A percentile compares a stretch with the other conserved stretches of the same genome.
These are phyloP conservation scores for Danio aesculapii DNA, from an alignment of 2,797 vertebrate species.

Conservation along the genomic window DNA sequence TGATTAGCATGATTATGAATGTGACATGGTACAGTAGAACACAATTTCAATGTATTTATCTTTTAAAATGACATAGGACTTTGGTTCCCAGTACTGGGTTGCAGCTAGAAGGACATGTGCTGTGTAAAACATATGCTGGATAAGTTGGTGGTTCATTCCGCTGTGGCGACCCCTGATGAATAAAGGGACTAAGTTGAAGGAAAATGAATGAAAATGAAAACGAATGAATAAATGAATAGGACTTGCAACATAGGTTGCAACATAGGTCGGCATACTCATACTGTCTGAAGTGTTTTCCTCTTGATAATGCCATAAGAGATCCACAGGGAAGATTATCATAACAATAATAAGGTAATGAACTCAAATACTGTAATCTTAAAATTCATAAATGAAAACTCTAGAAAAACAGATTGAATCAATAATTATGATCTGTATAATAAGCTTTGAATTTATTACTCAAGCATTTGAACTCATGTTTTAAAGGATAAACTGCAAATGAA, in stretches of 20 bases:
- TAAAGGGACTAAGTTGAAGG: too few species aligned
- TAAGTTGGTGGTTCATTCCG: too few species aligned
- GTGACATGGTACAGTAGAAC: background rate
- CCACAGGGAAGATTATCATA: conserved; percentile 63
- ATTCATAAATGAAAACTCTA: conserved; percentile 16
- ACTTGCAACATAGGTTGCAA: conserved; percentile 65
- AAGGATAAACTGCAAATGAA: conserved; percentile 56
- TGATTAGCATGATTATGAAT: background rate
- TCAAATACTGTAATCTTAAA: conserved; percentile 67
- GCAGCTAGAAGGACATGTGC: too few species aligned
- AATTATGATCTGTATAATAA: background rate
- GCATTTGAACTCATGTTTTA: conserved; percentile 1
- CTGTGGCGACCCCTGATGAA: too few species aligned
- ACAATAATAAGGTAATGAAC: conserved; percentile 71
- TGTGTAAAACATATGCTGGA: too few species aligned
- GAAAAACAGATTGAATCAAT: background rate
- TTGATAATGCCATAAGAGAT: conserved; percentile 55
- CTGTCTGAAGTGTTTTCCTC: conserved; percentile 74
- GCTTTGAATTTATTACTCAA: background rate
- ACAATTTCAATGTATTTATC: conserved; percentile 24
- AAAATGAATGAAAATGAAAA: too few species aligned
- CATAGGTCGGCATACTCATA: conserved; percentile 71
- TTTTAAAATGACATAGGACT: conserved; percentile 60
- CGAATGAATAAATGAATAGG: conserved; percentile 53
- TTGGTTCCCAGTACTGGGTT: too few species aligned